Conservation (phyloP, 2,888 invertebrate species). For the Dysmachus trigonus region DNA sequence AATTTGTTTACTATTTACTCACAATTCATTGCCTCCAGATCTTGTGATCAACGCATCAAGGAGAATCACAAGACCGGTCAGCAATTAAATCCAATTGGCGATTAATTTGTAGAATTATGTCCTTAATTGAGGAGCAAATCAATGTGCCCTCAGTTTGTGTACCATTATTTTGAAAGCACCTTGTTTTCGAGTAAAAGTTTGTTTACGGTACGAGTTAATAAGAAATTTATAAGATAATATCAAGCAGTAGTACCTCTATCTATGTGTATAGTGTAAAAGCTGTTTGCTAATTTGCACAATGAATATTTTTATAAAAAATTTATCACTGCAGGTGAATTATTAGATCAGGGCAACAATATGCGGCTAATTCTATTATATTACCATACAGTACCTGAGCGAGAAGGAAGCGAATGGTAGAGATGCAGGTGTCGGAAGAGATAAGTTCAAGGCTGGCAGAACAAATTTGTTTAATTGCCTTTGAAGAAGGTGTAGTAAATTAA, state of each 20-base stretch:
- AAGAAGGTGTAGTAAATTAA: not conserved
- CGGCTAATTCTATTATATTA: not conserved
- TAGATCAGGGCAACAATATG: not conserved
- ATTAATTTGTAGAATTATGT: not conserved
- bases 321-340: not conserved
- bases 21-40: not conserved
- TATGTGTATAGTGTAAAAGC: not conserved
- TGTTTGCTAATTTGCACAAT: not conserved
- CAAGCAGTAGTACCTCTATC: not conserved
- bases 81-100: constrained; percentile 5
- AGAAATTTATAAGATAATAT: not conserved
- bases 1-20: constrained; percentile 3
- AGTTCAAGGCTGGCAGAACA: not conserved
- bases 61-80: not conserved
- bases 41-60: not conserved
- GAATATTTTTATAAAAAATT: not conserved
- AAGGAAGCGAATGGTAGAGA: not conserved
- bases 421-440: not conserved
- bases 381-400: not conserved
- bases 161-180: not conserved
- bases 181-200: not conserved
- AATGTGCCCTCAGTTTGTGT: not conserved
- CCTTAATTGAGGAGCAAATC: not conserved
- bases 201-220: not conserved
- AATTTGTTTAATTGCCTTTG: not conserved